These are phyloP conservation scores for Lepus americanus DNA, from an alignment of 2,113 vertebrate genomes.

Conservation along the genomic window DNA sequence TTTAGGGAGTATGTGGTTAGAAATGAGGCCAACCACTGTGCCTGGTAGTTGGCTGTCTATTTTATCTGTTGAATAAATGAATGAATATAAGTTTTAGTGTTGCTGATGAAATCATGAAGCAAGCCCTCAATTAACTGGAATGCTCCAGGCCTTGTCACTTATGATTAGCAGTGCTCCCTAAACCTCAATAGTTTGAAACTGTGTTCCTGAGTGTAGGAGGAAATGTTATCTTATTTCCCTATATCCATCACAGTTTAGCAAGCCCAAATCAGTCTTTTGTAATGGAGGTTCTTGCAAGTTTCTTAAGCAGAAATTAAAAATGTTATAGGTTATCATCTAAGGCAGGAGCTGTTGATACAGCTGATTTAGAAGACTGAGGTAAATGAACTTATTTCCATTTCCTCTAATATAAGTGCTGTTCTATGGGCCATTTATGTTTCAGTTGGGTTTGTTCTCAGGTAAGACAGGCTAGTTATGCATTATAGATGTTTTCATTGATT, in stretches of 20 bases:
- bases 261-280: neutral
- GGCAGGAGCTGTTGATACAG: neutral
- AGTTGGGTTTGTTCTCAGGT: neutral
- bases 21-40: neutral
- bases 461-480: neutral
- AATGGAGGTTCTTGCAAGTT: neutral
- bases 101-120: neutral
- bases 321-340: neutral
- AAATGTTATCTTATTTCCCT: neutral
- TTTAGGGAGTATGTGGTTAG: neutral
- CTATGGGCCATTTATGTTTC: neutral
- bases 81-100: neutral
- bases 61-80: slow-evolving; percentile 51
- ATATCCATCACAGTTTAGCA: neutral
- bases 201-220: neutral
- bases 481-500: neutral
- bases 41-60: neutral
- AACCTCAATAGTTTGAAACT: neutral
- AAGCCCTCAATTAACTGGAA: slow-evolving; percentile 22
- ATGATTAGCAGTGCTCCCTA: neutral
- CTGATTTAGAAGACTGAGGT: neutral
- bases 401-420: neutral
- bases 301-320: neutral
- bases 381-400: neutral
- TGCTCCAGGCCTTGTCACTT: neutral